A percentile compares a stretch with the other conserved stretches of the same genome.
phyloP scores from a whole-genome alignment of 2,113 vertebrate genomes.

The Psephotus haematonotus region DNA sequence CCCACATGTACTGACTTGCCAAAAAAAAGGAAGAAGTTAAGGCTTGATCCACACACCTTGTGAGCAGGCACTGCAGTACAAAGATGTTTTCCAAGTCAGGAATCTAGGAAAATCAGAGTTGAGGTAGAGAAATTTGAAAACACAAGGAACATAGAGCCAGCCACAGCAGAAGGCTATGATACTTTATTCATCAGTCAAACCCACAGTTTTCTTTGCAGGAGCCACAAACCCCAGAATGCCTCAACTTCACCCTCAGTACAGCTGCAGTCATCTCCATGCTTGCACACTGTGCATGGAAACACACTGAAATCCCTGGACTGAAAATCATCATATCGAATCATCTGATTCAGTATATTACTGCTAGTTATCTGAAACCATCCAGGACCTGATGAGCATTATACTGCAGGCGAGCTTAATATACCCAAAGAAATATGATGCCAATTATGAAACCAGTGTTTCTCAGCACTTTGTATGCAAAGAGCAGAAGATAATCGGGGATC shows the following conservation, averaged over 20 bases:
- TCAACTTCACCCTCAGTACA: background rate
- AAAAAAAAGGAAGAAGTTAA: background rate
- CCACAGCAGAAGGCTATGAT: fast-evolving
- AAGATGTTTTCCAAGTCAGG: background rate
- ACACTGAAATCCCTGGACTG: background rate
- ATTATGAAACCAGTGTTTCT: background rate
- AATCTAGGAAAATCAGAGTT: background rate
- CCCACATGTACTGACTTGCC: background rate
- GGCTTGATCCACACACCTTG: background rate
- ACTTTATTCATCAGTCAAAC: background rate
- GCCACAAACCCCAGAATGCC: background rate
- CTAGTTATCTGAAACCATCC: background rate
- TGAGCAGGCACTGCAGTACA: background rate
- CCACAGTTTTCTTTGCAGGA: background rate
- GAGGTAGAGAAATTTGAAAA: background rate
- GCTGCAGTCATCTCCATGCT: background rate
- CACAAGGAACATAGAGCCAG: fast-evolving
- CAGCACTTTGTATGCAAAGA: background rate
- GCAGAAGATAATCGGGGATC: background rate
- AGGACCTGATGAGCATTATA: background rate
- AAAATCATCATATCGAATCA: fast-evolving
- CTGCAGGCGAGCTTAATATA: background rate
- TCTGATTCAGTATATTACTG: background rate
- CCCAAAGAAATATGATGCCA: background rate
- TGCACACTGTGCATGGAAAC: background rate